Conservation (phyloP, 1,140 invertebrate genomes). For the Bombus consobrinus region DNA sequence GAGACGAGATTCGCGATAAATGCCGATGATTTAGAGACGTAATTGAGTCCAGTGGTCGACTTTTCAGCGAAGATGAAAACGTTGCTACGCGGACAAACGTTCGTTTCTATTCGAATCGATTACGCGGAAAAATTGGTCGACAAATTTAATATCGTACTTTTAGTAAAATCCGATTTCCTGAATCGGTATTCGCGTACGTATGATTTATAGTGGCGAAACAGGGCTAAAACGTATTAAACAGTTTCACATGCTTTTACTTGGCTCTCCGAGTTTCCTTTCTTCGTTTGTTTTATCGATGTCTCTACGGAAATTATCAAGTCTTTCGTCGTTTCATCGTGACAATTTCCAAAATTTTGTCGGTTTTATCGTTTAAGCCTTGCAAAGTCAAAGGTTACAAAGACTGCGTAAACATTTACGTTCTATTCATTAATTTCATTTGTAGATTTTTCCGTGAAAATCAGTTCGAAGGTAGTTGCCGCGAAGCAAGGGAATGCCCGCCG, state of each 20-base stretch:
- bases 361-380: too few species aligned
- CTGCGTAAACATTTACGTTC: too few species aligned
- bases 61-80: not conserved
- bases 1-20: constrained; percentile 24
- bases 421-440: rapidly evolving
- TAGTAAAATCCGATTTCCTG: too few species aligned
- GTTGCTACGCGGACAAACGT: not conserved
- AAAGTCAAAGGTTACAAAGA: too few species aligned
- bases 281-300: too few species aligned
- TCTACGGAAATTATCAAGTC: too few species aligned
- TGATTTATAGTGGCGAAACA: not conserved
- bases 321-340: too few species aligned
- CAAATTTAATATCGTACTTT: not conserved
- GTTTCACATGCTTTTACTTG: not conserved
- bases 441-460: not conserved
- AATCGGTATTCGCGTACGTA: too few species aligned
- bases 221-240: not conserved
- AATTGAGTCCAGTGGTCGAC: constrained; percentile 23
- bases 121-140: not conserved
- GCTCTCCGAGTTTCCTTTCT: too few species aligned
- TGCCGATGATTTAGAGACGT: constrained; percentile 5
- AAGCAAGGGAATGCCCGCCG: not conserved
- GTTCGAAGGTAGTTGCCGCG: not conserved
- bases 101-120: not conserved
- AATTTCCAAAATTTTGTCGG: too few species aligned